Percentiles rank a stretch among this genome's conserved stretches.
These are phyloP conservation scores for Drosophila leontia DNA, from an alignment of 1,140 invertebrate genomes.

Conservation along the genomic window DNA sequence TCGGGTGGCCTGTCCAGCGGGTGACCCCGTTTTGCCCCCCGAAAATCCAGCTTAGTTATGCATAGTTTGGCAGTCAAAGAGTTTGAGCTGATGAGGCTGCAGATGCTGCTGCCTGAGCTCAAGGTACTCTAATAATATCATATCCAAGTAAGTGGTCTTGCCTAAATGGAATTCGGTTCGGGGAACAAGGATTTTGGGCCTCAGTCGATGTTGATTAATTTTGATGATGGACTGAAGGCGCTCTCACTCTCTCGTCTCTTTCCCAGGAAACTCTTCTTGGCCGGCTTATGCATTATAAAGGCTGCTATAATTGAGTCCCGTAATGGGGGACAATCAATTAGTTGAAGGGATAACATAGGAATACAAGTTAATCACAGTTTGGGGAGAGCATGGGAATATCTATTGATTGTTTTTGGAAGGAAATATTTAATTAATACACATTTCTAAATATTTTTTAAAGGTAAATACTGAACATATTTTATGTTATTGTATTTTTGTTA, in stretches of 20 bases:
- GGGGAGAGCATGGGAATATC: background rate
- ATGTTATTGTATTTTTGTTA: background rate
- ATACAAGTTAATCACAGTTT: constrained; percentile 7
- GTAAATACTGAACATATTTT: background rate
- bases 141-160: constrained; percentile 42
- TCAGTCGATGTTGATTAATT: constrained; percentile 45
- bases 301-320: constrained; percentile 20
- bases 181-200: constrained; percentile 26
- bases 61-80: constrained; percentile 48
- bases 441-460: background rate
- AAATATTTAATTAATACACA: background rate
- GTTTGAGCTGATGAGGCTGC: constrained; percentile 35
- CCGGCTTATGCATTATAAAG: constrained; percentile 36
- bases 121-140: constrained; percentile 49
- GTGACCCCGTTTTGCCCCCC: constrained; percentile 14
- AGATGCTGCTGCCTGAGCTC: constrained; percentile 24
- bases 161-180: constrained; percentile 42
- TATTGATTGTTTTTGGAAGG: background rate
- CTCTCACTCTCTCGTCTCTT: constrained; percentile 11
- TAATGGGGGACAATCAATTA: constrained; percentile 28
- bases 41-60: constrained; percentile 42
- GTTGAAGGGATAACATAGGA: background rate
- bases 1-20: background rate
- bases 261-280: constrained; percentile 22
- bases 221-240: constrained; percentile 23